Evolutionary conservation across 2,797 vertebrate genomes (phyloP).

Genomic region (Apodemus agrarius): DNA sequence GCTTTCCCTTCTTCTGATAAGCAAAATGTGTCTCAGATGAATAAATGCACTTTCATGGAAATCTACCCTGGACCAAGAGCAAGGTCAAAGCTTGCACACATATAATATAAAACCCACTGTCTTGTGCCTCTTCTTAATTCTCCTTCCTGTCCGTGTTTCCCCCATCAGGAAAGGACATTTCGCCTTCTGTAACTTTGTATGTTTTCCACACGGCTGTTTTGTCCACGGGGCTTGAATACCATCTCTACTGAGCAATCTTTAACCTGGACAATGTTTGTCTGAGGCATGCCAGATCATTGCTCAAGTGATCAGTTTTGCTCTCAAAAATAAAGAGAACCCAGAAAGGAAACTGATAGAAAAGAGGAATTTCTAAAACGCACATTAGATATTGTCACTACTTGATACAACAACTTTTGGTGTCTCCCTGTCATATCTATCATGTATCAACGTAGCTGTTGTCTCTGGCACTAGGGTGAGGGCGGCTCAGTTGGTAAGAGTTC

Average conservation of each 20-base stretch:
- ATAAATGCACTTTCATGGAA: background rate
- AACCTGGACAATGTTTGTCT: background rate
- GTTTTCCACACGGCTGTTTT: background rate
- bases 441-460: background rate
- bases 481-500: background rate
- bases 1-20: background rate
- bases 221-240: background rate
- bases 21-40: background rate
- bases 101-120: rapidly evolving
- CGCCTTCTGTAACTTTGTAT: background rate
- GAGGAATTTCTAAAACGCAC: background rate
- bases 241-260: background rate
- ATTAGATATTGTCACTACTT: background rate
- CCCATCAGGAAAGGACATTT: background rate
- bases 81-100: too few species aligned
- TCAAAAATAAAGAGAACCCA: background rate
- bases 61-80: background rate
- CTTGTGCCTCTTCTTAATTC: background rate
- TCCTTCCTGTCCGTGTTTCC: background rate
- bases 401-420: background rate
- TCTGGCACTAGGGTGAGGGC: too few species aligned
- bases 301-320: background rate
- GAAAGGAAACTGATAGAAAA: background rate
- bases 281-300: background rate
- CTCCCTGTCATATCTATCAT: background rate